phyloP scores from a whole-genome alignment of 2,113 vertebrate genomes.

The Apteryx mantelli region DNA sequence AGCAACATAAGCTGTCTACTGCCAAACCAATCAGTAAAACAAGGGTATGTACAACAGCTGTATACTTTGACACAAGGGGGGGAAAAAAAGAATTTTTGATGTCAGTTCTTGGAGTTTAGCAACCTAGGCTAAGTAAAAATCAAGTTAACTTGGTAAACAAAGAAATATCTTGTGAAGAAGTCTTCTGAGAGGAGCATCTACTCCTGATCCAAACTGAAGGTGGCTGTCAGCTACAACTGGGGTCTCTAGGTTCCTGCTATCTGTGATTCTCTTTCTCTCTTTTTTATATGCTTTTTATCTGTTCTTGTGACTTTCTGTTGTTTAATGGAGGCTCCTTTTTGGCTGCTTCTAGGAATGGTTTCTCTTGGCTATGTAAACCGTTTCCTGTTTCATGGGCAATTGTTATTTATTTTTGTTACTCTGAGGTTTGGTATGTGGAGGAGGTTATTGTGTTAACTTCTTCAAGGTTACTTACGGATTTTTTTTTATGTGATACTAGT shows the following conservation, averaged over 20 bases:
- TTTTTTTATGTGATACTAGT: not conserved
- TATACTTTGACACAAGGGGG: not conserved
- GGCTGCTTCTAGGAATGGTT: not conserved
- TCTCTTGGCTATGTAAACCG: not conserved
- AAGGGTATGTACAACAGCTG: not conserved
- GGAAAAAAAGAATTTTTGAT: not conserved
- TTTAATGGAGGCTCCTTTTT: not conserved
- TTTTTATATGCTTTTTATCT: not conserved
- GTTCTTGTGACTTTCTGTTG: not conserved
- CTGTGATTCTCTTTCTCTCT: not conserved
- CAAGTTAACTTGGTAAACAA: not conserved
- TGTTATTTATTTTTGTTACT: constrained; percentile 12
- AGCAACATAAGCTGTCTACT: not conserved
- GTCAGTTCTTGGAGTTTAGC: not conserved
- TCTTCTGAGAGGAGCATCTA: not conserved
- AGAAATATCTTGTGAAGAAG: not conserved
- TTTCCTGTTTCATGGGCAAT: constrained; percentile 9
- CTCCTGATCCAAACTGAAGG: not conserved
- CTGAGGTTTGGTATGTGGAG: not conserved
- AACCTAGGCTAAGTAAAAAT: not conserved
- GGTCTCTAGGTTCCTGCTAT: not conserved
- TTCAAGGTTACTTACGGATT: not conserved
- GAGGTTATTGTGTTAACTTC: not conserved
- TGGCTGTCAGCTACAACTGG: not conserved
- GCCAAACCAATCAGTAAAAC: not conserved